Conservation (phyloP, 1,140 invertebrate genomes). For the Conus ventricosus region DNA sequence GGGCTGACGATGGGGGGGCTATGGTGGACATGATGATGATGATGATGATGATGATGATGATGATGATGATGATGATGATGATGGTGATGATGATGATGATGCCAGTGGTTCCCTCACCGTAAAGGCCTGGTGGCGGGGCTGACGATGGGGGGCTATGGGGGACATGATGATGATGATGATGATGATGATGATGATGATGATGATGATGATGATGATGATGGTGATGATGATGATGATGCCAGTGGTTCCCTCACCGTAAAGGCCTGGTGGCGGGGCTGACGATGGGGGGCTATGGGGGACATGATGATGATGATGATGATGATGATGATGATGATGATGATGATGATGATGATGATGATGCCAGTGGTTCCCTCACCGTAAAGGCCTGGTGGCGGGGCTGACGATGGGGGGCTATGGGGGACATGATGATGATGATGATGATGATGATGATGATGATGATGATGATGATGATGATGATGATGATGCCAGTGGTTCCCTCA, state of each 20-base stretch:
- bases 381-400: constrained; percentile 47
- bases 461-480: background rate
- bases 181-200: background rate
- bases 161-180: background rate
- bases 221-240: too few relatives aligned
- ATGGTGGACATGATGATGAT: too few relatives aligned
- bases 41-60: background rate
- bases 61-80: background rate
- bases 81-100: background rate
- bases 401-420: constrained; percentile 73
- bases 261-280: too few relatives aligned
- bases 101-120: constrained; percentile 73
- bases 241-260: too few relatives aligned
- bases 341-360: background rate
- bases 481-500: too few relatives aligned
- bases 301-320: background rate
- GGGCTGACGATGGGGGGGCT: too few relatives aligned
- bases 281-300: too few relatives aligned
- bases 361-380: too few relatives aligned
- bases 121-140: constrained; percentile 74
- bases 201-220: too few relatives aligned
- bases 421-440: background rate
- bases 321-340: background rate
- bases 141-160: too few relatives aligned
- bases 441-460: background rate